Percentiles rank a stretch among this genome's conserved stretches.
phyloP scores from a whole-genome alignment of 2,113 vertebrate species.

The Mirza zaza region DNA sequence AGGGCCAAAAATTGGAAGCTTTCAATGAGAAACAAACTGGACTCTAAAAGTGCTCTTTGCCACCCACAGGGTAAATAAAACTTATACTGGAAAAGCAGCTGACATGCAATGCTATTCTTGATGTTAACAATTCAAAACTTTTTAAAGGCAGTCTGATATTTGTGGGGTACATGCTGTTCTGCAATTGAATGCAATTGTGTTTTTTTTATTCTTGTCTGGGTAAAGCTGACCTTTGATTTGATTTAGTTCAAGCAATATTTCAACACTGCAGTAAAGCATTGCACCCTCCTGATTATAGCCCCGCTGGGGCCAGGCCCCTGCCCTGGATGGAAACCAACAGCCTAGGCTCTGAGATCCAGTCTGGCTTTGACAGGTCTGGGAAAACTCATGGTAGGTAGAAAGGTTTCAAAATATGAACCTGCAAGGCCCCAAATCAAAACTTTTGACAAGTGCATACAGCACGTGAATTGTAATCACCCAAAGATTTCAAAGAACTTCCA shows the following conservation, averaged over 20 bases:
- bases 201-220: slow-evolving; percentile 27
- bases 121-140: slow-evolving; percentile 2
- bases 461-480: not conserved
- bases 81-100: not conserved
- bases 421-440: slow-evolving; percentile 38
- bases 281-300: not conserved
- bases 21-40: not conserved
- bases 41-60: not conserved
- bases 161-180: not conserved
- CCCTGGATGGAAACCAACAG: slow-evolving; percentile 29
- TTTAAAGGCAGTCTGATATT: not conserved
- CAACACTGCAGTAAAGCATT: slow-evolving; percentile 46
- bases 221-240: slow-evolving; percentile 63
- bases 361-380: slow-evolving; percentile 29
- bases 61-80: slow-evolving; percentile 8
- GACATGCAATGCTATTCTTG: not conserved
- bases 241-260: slow-evolving; percentile 60
- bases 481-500: slow-evolving; percentile 58
- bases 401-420: slow-evolving; percentile 46
- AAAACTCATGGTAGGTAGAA: not conserved
- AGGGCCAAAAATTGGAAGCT: not conserved
- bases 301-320: not conserved
- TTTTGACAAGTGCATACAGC: not conserved
- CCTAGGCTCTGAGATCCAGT: not conserved
- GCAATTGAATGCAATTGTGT: not conserved